Base-by-base conservation (phyloP, 2,113 vertebrate species). In the Labeo catla region DNA sequence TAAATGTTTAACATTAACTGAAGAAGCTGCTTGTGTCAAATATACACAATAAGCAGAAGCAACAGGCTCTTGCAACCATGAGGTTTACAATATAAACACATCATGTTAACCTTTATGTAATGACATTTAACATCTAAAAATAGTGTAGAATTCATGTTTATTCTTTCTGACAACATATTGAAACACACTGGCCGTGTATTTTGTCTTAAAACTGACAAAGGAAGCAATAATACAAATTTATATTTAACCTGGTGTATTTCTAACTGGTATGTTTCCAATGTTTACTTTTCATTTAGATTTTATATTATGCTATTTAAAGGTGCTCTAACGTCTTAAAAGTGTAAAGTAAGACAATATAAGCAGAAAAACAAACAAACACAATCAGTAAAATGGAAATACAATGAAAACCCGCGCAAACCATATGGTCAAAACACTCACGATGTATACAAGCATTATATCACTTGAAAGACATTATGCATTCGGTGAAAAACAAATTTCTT, bases 41-140 rank as follows among this genome's bases (percentile, higher is more conserved):
- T 34, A 76, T 8, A 5, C 12, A 76, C 73, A 76, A 50, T 34
- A 28, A 52, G n/a, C 45, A 77, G 11, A 54, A 34, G 72, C n/a
- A 16, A 19, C 74, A 34, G 47, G 8, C 8, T 63, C n/a, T 70
- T 19, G 19, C 19, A 59, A 8, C 6, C 10, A 68, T 36, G 47
- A 76, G 73, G n/a, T 76, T 34, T 77, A 21, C 76, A 54, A 15
- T 49, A 47, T 28, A 76, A 76, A 76, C 49, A 77, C 12, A 54
- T 9, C 21, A 50, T 12, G 21, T 0, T 76, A 50, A 77, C 76
- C 50, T 77, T 36, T 15, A 54, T 3, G 0, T 11, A 16, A 52
- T 9, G 4, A 54, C 49, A 50, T 23, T 50, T n/a, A 77, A 49
- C 15, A 54, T 36, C 49, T 34, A 10, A 54, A 76, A 76, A 11